phyloP scores from a whole-genome alignment of 2,113 vertebrate species.

The Bos javanicus region DNA sequence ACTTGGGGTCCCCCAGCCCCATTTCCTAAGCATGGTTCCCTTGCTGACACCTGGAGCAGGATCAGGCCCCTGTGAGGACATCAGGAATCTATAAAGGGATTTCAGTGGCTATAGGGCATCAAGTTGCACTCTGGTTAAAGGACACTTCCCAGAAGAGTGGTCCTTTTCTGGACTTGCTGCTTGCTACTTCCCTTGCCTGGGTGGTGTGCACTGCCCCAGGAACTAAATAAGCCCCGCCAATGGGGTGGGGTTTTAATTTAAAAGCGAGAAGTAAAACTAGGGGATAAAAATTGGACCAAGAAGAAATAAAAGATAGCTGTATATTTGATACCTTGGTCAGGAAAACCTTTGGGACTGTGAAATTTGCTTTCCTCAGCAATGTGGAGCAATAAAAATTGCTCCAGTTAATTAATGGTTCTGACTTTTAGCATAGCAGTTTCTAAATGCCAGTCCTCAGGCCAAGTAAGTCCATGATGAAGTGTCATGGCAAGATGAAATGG shows the following conservation, averaged over 20 bases:
- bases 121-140: not conserved
- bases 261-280: not conserved
- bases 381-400: not conserved
- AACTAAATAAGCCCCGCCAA: not conserved
- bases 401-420: slow-evolving; percentile 14
- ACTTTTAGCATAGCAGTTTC: slow-evolving; percentile 19
- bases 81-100: not conserved
- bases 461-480: not conserved
- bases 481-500: not conserved
- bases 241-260: not conserved
- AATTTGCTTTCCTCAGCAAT: slow-evolving; percentile 21
- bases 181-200: not conserved
- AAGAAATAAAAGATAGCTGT: slow-evolving; percentile 2
- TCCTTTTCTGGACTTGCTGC: not conserved
- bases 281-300: not conserved
- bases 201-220: not conserved
- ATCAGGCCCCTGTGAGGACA: not conserved
- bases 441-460: not conserved
- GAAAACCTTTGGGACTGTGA: not conserved
- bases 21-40: not conserved
- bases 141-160: not conserved
- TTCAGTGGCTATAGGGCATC: not conserved
- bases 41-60: not conserved
- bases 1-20: fast-evolving
- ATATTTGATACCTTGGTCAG: not conserved